Evolutionary conservation across 2,113 vertebrate species (phyloP), one percentile per base, ranked within the genome.

Genomic region (Carassius carassius): DNA sequence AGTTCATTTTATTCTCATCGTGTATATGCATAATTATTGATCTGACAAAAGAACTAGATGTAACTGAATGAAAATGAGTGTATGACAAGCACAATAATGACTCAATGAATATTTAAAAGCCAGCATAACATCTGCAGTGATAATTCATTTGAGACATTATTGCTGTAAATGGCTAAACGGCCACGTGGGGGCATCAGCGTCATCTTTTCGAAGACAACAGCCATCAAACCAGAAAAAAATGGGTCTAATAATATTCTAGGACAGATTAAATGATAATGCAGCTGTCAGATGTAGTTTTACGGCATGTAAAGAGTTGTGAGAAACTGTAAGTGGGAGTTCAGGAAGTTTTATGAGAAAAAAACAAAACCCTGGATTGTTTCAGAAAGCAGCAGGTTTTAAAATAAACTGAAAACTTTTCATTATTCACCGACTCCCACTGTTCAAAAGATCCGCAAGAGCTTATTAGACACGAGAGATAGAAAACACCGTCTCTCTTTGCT

Each of bases 151-250:
- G 14, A 25, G 35, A 11, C 14, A 29, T 1, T 44, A 44, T 19
- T 80, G 16, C 16, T 81, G 37, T 32, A 32, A 67, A 32, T 21
- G 13, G 4, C 9, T 13, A 14, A 32, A 16, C 1, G 5, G 49
- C 79, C 79, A 81, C 79, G 49, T 69, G 79, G 44, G 79, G 79
- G 79, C 79, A 69, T 14, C 25, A 35, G 79, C 1, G 44, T 81
- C 79, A 32, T 69, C 17, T 14, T 25, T 63, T 29, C 47, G 14
- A 65, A 44, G 74, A 47, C 37, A 19, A 11, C 14, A n/a, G 37
- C 8, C 5, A 11, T 78, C 10, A 16, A 60, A 60, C 23, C 19
- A 41, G 11, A 25, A 23, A 62, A 78, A 78, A 62, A 78, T 41
- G 23, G 5, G 12, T 9, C 29, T 70, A 70, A n/a, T n/a, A 70